Evolutionary conservation across 2,113 vertebrate genomes (phyloP).

Genomic region (Chinchilla lanigera): DNA sequence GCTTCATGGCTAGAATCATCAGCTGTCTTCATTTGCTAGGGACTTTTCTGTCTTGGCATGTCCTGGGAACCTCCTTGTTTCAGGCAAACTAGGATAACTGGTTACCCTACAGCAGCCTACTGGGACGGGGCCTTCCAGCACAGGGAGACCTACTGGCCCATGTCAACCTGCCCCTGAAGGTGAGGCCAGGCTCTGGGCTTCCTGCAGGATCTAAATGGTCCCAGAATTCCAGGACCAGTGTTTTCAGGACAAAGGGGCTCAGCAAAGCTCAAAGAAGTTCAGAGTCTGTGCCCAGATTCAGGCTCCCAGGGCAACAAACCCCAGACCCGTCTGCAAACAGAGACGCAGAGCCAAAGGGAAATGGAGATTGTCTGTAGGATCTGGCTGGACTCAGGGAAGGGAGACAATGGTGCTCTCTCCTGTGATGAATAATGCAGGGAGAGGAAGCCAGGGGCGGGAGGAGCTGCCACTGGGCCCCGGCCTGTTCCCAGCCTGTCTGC

Average conservation of each 20-base stretch:
- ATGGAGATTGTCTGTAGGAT: constrained; percentile 80
- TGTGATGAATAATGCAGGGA: constrained; percentile 84
- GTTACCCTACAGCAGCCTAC: background rate
- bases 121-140: background rate
- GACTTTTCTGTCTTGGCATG: background rate
- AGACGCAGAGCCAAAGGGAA: constrained; percentile 29
- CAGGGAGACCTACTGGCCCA: background rate
- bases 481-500: constrained; percentile 82
- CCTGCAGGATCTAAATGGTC: background rate
- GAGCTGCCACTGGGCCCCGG: constrained; percentile 78
- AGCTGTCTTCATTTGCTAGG: background rate
- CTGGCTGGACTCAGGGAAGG: constrained; percentile 78
- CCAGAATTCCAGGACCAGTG: background rate
- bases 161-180: background rate
- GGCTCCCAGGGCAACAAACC: background rate
- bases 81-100: background rate
- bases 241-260: background rate
- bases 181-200: background rate
- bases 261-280: background rate
- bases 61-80: background rate
- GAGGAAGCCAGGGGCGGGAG: constrained; percentile 78
- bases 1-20: background rate
- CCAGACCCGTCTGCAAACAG: background rate
- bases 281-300: background rate
- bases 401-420: constrained; percentile 81